Base-by-base conservation (phyloP, 1,140 invertebrate genomes). In the Euura lappo region DNA sequence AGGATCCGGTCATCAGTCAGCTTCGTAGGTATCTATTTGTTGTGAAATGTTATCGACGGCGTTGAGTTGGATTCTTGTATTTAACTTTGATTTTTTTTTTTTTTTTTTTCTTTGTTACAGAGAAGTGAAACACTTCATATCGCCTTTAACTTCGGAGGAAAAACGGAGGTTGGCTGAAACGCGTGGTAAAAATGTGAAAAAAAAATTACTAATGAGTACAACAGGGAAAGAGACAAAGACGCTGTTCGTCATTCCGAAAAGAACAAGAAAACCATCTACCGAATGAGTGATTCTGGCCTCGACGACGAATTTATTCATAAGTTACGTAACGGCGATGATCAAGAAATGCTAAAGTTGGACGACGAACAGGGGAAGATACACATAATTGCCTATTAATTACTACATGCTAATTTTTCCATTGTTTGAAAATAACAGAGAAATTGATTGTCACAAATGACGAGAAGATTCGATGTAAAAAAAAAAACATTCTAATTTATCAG, bases 11-110 rank as follows among this genome's bases (percentile, higher is more conserved):
- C 60, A 11, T 76, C 42, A 74, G 71, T 28, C 79, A 76, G 67
- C 76, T 72, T 79, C 80, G 79, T 83, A 82, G 77, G 82, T 83
- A 77, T 70, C 64, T 46, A 67, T 71, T 28, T 28, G 28, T 28
- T 73, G 73, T 70, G 45, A 65, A 70, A 46, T 73, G 68, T 44
- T 65, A 10, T 60, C 44, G 65, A 72, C 47, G 65, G 45, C 28
- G 44, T 51, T 69, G 65, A 1, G 60, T 69, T 51, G 44, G 44
- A 69, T 69, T 72, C 45, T 42, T 60, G 5, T 8, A 44, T 72
- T 64, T 6, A 47, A 10, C 13, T 28, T 10, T 71, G 69, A 11
- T 7, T 71, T 0, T 72, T 11, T 44, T 69, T 43, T 72, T 11
- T 44, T 69, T 43, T 7, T 71, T 0, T 72, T 11, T 44, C 67